phyloP scores from a whole-genome alignment of 2,797 vertebrate genomes.

The Eospalax fontanierii region DNA sequence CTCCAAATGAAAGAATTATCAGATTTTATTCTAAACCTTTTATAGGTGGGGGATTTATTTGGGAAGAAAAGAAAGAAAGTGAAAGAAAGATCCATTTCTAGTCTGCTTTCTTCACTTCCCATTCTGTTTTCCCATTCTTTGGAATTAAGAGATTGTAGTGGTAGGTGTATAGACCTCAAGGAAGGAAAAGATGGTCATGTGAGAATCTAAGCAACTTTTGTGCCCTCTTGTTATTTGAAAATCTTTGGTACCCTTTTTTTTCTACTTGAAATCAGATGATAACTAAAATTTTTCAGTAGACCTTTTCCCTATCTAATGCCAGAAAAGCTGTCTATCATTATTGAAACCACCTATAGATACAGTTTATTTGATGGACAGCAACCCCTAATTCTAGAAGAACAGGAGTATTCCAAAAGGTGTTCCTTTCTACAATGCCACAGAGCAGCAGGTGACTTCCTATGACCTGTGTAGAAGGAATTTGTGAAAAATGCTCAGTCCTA shows the following conservation, averaged over 20 bases:
- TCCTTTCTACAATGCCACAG: background rate
- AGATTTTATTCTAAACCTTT: conserved; percentile 20
- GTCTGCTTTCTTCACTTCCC: conserved; percentile 51
- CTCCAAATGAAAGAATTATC: background rate
- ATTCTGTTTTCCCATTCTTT: background rate
- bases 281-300: background rate
- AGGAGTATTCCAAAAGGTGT: background rate
- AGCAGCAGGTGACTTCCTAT: background rate
- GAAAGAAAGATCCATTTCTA: background rate
- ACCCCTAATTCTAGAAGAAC: background rate
- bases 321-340: background rate
- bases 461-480: background rate
- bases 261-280: conserved; percentile 56
- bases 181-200: background rate
- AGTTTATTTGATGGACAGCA: conserved; percentile 12
- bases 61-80: background rate
- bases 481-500: background rate
- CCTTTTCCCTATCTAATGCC: background rate
- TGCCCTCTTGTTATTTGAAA: conserved; percentile 4
- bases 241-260: background rate
- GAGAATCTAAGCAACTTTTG: background rate
- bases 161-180: background rate
- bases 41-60: conserved; percentile 49
- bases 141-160: background rate
- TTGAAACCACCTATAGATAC: background rate